Evolutionary conservation across 1,140 invertebrate species (phyloP).

Genomic region (Drosophila mojavensis): DNA sequence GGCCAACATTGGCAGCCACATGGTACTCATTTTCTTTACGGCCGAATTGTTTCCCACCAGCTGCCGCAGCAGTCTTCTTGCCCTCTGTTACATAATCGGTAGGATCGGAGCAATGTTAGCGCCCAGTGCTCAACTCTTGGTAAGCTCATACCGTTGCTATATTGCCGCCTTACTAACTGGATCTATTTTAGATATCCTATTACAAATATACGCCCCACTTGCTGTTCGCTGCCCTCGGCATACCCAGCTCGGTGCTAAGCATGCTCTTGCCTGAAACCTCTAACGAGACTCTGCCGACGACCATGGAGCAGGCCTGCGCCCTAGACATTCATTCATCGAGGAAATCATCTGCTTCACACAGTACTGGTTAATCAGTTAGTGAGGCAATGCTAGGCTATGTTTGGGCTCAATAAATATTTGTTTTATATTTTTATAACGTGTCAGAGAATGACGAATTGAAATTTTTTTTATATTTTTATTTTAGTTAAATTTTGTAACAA

Average conservation of each 20-base stretch:
- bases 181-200: conserved; percentile 83
- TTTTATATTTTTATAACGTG: neutral
- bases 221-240: conserved; percentile 86
- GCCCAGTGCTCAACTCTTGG: conserved; percentile 89
- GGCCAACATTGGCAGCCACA: conserved; percentile 88
- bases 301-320: conserved; percentile 87
- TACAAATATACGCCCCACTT: conserved; percentile 86
- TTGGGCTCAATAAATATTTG: conserved; percentile 28
- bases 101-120: conserved; percentile 90
- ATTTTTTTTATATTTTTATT: conserved; percentile 11
- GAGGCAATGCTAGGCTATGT: neutral
- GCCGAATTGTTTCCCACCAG: conserved; percentile 90
- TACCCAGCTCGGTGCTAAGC: conserved; percentile 86
- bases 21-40: conserved; percentile 88
- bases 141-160: conserved; percentile 60
- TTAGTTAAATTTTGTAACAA: neutral
- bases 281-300: conserved; percentile 87
- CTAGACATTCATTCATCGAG: conserved; percentile 78
- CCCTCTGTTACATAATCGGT: conserved; percentile 88
- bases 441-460: conserved; percentile 14
- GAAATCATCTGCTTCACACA: conserved; percentile 24
- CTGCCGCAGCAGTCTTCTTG: conserved; percentile 87
- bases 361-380: conserved; percentile 36
- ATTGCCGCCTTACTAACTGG: too few relatives aligned
- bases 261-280: conserved; percentile 89